Conservation (phyloP, 2,113 vertebrate genomes). For the Nymphicus hollandicus region DNA sequence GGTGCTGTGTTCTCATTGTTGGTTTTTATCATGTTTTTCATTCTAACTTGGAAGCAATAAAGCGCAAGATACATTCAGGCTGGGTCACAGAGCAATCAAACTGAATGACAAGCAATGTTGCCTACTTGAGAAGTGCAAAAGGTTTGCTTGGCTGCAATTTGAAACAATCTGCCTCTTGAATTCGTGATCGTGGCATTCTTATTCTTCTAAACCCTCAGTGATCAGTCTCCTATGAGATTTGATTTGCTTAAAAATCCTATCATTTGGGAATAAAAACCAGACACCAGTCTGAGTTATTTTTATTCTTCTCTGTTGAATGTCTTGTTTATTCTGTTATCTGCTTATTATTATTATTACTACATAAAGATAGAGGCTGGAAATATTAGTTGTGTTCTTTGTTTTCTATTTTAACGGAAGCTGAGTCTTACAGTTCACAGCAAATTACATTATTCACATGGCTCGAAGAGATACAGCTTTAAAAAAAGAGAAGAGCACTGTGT, state of each 20-base stretch:
- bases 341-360: neutral
- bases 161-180: constrained; percentile 40
- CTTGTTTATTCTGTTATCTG: neutral
- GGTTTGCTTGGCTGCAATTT: constrained; percentile 39
- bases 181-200: neutral
- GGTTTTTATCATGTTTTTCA: neutral
- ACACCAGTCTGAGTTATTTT: neutral
- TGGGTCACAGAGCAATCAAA: constrained; percentile 29
- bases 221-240: neutral
- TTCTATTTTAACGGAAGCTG: neutral
- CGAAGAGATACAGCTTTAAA: neutral
- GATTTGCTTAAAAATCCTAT: neutral
- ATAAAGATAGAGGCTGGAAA: neutral
- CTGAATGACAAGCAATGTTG: constrained; percentile 11
- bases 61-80: neutral
- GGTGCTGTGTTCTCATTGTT: neutral
- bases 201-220: neutral
- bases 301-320: neutral
- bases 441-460: neutral
- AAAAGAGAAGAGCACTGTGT: neutral
- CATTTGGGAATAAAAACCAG: fast-evolving
- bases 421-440: neutral
- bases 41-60: neutral
- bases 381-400: neutral
- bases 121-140: constrained; percentile 28